A percentile compares a stretch with the other conserved stretches of the same genome.
Evolutionary conservation across 2,797 vertebrate genomes (phyloP).

Genomic region (Acipenser transmontanus): DNA sequence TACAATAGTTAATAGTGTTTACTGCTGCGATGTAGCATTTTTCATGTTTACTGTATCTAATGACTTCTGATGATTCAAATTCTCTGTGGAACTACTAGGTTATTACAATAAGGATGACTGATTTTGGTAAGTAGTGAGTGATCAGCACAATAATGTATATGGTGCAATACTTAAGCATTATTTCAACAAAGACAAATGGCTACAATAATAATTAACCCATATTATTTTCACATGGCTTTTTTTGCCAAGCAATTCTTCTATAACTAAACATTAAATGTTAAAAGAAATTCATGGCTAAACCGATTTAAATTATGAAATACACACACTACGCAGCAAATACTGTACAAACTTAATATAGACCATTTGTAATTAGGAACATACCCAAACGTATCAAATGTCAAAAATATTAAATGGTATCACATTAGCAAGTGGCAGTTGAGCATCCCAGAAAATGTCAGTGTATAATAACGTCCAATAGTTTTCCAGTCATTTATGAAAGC

Average conservation of each 20-base stretch:
- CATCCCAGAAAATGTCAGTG: background rate
- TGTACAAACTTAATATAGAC: background rate
- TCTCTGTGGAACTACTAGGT: slow-evolving; percentile 76
- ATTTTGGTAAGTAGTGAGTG: slow-evolving; percentile 71
- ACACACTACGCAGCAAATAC: background rate
- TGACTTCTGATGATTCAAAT: slow-evolving; percentile 53
- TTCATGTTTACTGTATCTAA: slow-evolving; percentile 80
- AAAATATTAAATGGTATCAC: background rate
- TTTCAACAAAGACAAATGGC: slow-evolving; percentile 7
- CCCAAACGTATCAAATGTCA: background rate
- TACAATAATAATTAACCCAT: background rate
- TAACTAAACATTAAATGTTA: background rate
- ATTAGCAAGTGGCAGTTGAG: background rate
- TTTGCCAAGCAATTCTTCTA: background rate
- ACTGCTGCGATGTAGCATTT: slow-evolving; percentile 76
- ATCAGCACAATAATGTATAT: slow-evolving; percentile 67
- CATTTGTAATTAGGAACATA: slow-evolving; percentile 1
- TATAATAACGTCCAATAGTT: too few relatives aligned
- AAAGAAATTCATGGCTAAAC: background rate
- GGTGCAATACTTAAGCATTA: background rate
- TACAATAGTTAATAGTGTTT: slow-evolving; percentile 78
- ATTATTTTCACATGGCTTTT: background rate
- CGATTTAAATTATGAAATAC: background rate
- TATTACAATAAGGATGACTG: slow-evolving; percentile 77
- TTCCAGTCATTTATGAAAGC: too few relatives aligned